Evolutionary conservation across 2,113 vertebrate genomes (phyloP), one percentile per base, ranked within the genome.

Genomic region (Echinops telfairi): DNA sequence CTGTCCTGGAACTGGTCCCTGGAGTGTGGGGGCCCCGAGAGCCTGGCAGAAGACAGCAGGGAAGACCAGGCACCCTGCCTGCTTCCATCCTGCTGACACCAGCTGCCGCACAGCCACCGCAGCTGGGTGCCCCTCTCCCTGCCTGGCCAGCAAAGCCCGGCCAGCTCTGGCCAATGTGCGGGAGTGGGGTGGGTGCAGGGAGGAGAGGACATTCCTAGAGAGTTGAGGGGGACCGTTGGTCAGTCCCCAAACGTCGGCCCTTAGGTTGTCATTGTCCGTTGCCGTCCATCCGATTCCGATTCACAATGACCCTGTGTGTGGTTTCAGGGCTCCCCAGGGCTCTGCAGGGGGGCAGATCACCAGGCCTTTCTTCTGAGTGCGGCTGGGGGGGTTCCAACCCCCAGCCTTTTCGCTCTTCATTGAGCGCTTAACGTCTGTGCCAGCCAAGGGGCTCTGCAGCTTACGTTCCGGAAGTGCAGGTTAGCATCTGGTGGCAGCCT

Each of bases 41-140:
- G 36, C 16, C 3, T 58, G 84, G 79, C 53, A 85, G 40, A 31
- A 82, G 71, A 40, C n/a, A 17, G 19, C 31, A 29, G n/a, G 82
- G 82, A 38, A 81, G 88, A 47, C 0, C 2, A 4, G 22, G 87
- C 43, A 25, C 15, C 78, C 95, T 71, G 92, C 88, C 82, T 53
- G 12, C 12, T 83, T 77, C 89, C 89, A 77, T 90, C 95, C 94
- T 95, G 94, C 86, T 94, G 94, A 36, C 23, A 6, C 38, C 38
- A 36, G 0, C 27, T 62, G 43, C 79, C 25, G 38, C 0, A 47
- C 79, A 36, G 47, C 29, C 0, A 40, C 38, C 89, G 40, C 40
- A 3, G 76, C 93, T 71, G 43, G 58, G 3, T 0, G 1, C 73
- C 70, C 0, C 3, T 20, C 53, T 5, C 71, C 58, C 36, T 19